phyloP scores from a whole-genome alignment of 2,888 invertebrate species.

The Hemithea aestivaria region DNA sequence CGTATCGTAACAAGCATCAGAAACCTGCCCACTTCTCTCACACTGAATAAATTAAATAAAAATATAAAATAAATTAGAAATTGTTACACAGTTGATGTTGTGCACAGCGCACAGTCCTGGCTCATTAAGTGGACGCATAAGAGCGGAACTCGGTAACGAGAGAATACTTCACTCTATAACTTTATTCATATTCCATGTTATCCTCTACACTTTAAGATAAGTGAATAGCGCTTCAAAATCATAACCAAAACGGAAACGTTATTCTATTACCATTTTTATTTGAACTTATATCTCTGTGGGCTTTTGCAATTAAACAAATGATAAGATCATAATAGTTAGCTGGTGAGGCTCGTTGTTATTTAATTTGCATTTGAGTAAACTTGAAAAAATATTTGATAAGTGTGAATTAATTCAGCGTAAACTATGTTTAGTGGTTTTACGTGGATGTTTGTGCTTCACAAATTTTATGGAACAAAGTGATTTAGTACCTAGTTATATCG shows the following conservation, averaged over 20 bases:
- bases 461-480: no score
- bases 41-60: constrained; percentile 76
- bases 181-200: constrained; percentile 41
- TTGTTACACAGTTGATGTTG: constrained; percentile 43
- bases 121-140: constrained; percentile 56
- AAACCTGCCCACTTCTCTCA: constrained; percentile 68
- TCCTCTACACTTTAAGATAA: constrained; percentile 27
- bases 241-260: constrained; percentile 21
- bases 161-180: constrained; percentile 31
- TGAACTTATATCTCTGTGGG: constrained; percentile 8
- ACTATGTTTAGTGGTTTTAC: not conserved
- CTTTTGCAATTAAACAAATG: constrained; percentile 9
- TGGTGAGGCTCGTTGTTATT: constrained; percentile 2
- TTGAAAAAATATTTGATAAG: not conserved
- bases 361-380: constrained; percentile 9
- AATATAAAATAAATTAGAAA: constrained; percentile 72
- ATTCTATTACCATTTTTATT: constrained; percentile 24
- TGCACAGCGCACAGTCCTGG: constrained; percentile 31
- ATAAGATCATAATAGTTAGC: constrained; percentile 5
- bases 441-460: no score
- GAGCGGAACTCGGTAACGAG: constrained; percentile 40
- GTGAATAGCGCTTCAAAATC: constrained; percentile 19
- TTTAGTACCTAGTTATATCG: no score
- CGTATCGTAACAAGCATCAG: constrained; percentile 74
- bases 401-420: no score